These are phyloP conservation scores for Margarornis squamiger DNA, from an alignment of 2,797 vertebrate species.

Conservation along the genomic window DNA sequence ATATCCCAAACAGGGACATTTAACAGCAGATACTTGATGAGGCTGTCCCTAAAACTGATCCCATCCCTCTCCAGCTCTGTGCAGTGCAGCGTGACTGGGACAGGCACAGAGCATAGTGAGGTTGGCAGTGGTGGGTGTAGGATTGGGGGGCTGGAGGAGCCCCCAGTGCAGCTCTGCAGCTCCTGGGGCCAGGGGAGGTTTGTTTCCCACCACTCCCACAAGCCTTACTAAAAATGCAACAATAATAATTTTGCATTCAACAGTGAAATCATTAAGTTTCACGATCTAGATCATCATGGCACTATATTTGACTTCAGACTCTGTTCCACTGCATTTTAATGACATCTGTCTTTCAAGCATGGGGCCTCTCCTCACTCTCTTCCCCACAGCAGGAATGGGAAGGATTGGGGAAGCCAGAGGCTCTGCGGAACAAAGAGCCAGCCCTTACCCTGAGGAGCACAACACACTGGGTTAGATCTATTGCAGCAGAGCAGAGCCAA, in stretches of 20 bases:
- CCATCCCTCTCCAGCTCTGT: background rate
- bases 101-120: no score
- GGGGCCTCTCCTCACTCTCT: background rate
- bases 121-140: background rate
- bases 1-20: background rate
- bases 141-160: fast-evolving
- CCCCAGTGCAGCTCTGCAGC: fast-evolving
- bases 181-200: background rate
- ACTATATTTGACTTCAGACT: background rate
- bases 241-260: background rate
- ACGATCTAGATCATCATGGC: background rate
- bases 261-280: background rate
- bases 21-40: fast-evolving
- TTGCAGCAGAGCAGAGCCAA: background rate
- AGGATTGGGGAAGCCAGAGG: background rate
- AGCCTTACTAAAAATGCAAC: background rate
- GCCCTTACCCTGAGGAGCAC: background rate
- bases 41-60: background rate
- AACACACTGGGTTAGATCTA: background rate
- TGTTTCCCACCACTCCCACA: background rate
- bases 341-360: background rate
- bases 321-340: background rate
- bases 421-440: background rate
- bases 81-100: no score
- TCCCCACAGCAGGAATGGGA: background rate